Evolutionary conservation across 2,797 vertebrate genomes (phyloP).

Genomic region (Nannoperca obscura): DNA sequence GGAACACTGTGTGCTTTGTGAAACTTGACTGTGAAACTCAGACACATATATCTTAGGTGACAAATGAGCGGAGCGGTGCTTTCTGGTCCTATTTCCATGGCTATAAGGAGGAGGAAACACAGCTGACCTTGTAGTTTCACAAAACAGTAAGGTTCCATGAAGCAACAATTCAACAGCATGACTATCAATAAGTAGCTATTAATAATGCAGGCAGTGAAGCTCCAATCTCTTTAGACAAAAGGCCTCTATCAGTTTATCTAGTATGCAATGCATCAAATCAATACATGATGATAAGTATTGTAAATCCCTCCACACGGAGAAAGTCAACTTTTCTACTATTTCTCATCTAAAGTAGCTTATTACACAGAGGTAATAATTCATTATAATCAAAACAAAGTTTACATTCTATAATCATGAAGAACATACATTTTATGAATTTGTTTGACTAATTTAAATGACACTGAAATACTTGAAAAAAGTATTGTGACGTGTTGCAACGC

Average conservation of each 20-base stretch:
- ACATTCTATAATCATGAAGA: neutral
- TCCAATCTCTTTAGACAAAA: neutral
- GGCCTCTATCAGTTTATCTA: neutral
- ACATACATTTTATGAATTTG: neutral
- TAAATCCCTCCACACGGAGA: neutral
- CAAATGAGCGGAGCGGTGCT: conserved; percentile 23
- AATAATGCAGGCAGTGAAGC: neutral
- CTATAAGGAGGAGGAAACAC: neutral
- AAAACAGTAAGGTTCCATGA: conserved; percentile 7
- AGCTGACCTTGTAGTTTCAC: conserved; percentile 9
- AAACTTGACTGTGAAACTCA: conserved; percentile 33
- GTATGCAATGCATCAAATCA: no score
- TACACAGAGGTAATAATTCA: neutral
- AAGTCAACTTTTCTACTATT: neutral
- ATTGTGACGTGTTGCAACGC: neutral
- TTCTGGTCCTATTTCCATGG: neutral
- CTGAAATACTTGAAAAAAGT: conserved; percentile 2
- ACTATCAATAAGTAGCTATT: neutral
- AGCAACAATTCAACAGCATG: neutral
- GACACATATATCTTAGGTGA: conserved; percentile 51
- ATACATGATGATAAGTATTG: neutral
- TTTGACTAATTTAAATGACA: neutral
- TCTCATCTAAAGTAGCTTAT: neutral
- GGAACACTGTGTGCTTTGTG: conserved; percentile 42
- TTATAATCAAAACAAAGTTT: neutral